Percentiles rank a stretch among this genome's conserved stretches.
Evolutionary conservation across 2,888 invertebrate species (phyloP).

Genomic region (Dynastes tityus): DNA sequence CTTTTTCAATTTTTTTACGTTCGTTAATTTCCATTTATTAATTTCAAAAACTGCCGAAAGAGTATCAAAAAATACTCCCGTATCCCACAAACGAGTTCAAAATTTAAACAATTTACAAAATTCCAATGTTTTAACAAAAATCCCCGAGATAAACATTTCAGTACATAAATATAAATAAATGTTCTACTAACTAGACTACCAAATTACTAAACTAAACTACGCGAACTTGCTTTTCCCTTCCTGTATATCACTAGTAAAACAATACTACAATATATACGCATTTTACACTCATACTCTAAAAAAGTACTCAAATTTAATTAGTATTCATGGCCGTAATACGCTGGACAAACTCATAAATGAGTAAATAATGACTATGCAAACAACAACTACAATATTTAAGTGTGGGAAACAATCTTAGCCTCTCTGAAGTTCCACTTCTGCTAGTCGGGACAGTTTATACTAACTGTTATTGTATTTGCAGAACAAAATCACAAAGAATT

Average conservation of each 20-base stretch:
- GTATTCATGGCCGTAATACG: conserved; percentile 45
- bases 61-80: no score
- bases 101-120: no score
- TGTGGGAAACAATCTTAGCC: conserved; percentile 43
- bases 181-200: background rate
- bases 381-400: conserved; percentile 46
- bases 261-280: conserved; percentile 3
- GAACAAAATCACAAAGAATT: background rate
- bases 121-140: no score
- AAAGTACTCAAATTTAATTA: conserved; percentile 46
- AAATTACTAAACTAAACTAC: no score
- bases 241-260: background rate
- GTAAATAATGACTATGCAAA: conserved; percentile 47
- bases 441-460: background rate
- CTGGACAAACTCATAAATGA: conserved; percentile 41
- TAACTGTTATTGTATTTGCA: background rate
- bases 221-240: background rate
- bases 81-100: no score
- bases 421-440: conserved; percentile 1
- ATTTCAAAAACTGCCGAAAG: no score
- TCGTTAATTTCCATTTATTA: no score
- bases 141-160: no score
- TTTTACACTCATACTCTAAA: conserved; percentile 45
- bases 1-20: no score
- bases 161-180: background rate